Evolutionary conservation across 2,888 invertebrate species (phyloP).

Genomic region (Rosalia funebris): DNA sequence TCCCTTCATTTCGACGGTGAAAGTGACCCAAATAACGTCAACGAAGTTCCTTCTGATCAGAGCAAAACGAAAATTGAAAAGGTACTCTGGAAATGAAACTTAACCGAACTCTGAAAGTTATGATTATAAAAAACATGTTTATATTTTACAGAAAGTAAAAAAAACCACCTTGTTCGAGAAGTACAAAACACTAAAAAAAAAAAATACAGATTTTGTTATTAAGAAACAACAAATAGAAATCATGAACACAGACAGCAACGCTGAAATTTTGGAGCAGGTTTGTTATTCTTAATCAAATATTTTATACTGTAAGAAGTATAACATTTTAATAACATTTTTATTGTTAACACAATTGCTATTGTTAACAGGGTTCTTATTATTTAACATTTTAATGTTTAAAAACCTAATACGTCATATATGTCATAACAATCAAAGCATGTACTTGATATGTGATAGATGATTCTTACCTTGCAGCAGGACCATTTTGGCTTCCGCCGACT

Average conservation of each 20-base stretch:
- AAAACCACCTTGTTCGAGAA: too few species aligned
- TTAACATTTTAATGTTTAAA: not conserved
- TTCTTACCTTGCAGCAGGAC: not conserved
- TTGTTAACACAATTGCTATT: too few species aligned
- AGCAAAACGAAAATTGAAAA: not conserved
- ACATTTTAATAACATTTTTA: too few species aligned
- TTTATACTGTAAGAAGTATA: too few species aligned
- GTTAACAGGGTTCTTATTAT: not conserved
- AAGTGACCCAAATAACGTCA: not conserved
- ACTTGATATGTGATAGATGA: not conserved
- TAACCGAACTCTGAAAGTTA: not conserved
- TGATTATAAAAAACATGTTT: not conserved
- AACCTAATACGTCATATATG: not conserved
- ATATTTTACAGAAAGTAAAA: not conserved
- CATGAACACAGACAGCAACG: too few species aligned
- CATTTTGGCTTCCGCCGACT: not conserved
- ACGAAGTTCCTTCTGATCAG: not conserved
- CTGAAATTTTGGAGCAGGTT: too few species aligned
- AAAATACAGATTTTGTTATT: too few species aligned
- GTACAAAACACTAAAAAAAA: too few species aligned
- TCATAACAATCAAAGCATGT: not conserved
- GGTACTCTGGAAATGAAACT: not conserved
- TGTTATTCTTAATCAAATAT: too few species aligned
- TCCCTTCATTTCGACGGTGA: not conserved
- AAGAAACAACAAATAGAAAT: too few species aligned